Conservation (phyloP, 2,113 vertebrate species). For the Morone saxatilis region DNA sequence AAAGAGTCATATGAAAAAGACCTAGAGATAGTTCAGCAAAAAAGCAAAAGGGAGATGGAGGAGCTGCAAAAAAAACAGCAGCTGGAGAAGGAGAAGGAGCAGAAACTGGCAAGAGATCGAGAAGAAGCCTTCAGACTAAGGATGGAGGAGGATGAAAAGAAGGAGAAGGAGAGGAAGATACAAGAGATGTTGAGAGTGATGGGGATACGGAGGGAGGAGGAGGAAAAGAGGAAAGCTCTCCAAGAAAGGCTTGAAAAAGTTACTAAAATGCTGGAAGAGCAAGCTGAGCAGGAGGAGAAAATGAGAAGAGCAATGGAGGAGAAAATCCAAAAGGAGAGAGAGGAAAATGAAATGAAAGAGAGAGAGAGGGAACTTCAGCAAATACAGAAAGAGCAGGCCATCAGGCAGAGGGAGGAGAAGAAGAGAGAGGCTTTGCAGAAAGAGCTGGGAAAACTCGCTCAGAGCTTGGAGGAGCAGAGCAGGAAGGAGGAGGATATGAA, state of each 20-base stretch:
- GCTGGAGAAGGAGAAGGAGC: constrained; percentile 42
- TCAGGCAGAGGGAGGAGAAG: constrained; percentile 50
- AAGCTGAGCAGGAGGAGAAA: constrained; percentile 36
- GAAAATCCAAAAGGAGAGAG: constrained; percentile 30
- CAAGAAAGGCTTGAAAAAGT: constrained; percentile 50
- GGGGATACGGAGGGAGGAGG: constrained; percentile 50
- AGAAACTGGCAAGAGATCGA: constrained; percentile 23
- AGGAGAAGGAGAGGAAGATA: constrained; percentile 46
- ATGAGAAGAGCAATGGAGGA: constrained; percentile 44
- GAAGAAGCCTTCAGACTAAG: constrained; percentile 35
- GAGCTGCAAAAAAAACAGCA: constrained; percentile 48
- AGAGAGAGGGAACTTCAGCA: constrained; percentile 48
- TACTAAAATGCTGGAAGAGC: constrained; percentile 53
- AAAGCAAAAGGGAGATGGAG: constrained; percentile 39
- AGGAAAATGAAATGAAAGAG: constrained; percentile 51
- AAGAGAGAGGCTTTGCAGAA: constrained; percentile 56
- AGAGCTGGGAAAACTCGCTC: constrained; percentile 55
- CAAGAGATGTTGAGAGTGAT: constrained; percentile 52
- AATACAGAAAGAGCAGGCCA: constrained; percentile 56
- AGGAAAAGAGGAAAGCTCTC: constrained; percentile 48
- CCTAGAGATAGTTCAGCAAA: constrained; percentile 30
- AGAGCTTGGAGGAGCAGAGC: constrained; percentile 50
- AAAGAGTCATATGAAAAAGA: constrained; percentile 54
- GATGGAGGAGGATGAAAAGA: constrained; percentile 50
- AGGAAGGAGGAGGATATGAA: constrained; percentile 47